These are phyloP conservation scores for Ailurus styani DNA, from an alignment of 2,113 vertebrate species.

Conservation along the genomic window DNA sequence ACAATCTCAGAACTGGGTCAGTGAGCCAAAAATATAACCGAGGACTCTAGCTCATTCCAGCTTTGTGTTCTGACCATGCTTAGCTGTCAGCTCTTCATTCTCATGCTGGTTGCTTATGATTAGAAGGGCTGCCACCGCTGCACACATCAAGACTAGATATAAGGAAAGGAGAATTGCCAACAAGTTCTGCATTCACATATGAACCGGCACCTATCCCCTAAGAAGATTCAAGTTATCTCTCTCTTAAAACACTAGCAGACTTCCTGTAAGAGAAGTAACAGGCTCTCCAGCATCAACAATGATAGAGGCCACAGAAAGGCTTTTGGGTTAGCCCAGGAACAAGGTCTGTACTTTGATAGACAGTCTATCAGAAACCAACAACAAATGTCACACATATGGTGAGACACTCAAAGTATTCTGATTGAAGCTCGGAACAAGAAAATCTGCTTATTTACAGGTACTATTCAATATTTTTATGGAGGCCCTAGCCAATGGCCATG, in stretches of 20 bases:
- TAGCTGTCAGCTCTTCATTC: not conserved
- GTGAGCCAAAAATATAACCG: not conserved
- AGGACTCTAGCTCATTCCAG: not conserved
- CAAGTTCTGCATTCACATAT: not conserved
- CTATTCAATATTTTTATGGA: not conserved
- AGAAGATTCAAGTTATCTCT: not conserved
- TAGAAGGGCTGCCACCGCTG: not conserved
- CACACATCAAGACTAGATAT: not conserved
- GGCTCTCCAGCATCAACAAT: not conserved
- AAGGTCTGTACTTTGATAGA: not conserved
- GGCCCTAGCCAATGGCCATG: not conserved
- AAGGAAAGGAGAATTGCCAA: not conserved
- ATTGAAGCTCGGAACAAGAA: not conserved
- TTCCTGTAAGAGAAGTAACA: not conserved
- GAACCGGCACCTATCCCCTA: not conserved
- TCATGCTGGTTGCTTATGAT: not conserved
- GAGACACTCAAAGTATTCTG: not conserved
- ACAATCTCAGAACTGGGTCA: not conserved
- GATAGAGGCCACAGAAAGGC: not conserved
- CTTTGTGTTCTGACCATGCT: not conserved
- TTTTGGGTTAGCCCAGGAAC: not conserved
- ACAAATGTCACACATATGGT: not conserved
- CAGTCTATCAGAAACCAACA: not conserved
- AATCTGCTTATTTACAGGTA: not conserved
- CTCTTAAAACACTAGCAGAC: not conserved